Conservation (phyloP, 2,888 invertebrate species). For the Anoncus sp. region DNA sequence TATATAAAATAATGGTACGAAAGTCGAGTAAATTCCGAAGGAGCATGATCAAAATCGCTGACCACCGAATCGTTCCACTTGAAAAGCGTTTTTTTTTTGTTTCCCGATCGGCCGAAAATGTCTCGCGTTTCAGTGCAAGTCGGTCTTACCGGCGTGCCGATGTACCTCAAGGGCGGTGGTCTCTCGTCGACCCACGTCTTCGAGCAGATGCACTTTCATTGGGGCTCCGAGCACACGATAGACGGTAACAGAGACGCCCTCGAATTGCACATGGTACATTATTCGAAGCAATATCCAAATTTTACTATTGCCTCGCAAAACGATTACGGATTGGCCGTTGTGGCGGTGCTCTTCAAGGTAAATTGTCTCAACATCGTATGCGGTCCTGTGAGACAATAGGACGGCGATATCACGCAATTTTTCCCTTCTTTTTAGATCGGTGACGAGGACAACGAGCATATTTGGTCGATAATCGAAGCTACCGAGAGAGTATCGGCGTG, state of each 20-base stretch:
- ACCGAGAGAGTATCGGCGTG: constrained; percentile 68
- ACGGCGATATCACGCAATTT: too few relatives aligned
- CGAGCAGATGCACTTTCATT: constrained; percentile 93
- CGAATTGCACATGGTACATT: constrained; percentile 89
- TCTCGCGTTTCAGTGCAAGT: constrained; percentile 70
- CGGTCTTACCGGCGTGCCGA: constrained; percentile 67
- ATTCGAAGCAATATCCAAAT: constrained; percentile 84
- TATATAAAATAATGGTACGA: too few relatives aligned
- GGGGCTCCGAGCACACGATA: constrained; percentile 93
- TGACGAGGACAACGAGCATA: constrained; percentile 70
- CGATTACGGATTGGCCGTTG: constrained; percentile 86
- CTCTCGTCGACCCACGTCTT: constrained; percentile 86
- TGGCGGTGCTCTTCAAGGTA: constrained; percentile 87
- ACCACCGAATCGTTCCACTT: too few relatives aligned
- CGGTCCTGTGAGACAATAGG: too few relatives aligned
- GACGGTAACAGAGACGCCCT: constrained; percentile 86
- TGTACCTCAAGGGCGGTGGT: constrained; percentile 85
- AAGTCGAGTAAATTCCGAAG: too few relatives aligned
- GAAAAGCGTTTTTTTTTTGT: too few relatives aligned
- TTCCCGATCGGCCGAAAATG: constrained; percentile 9
- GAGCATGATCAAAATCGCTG: too few relatives aligned
- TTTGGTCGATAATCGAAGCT: constrained; percentile 72
- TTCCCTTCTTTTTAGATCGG: constrained; percentile 69
- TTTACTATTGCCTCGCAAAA: constrained; percentile 84
- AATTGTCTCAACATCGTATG: too few relatives aligned